Evolutionary conservation across 2,888 invertebrate species (phyloP), one percentile per base, ranked within the genome.

Genomic region (Junonia oenone): DNA sequence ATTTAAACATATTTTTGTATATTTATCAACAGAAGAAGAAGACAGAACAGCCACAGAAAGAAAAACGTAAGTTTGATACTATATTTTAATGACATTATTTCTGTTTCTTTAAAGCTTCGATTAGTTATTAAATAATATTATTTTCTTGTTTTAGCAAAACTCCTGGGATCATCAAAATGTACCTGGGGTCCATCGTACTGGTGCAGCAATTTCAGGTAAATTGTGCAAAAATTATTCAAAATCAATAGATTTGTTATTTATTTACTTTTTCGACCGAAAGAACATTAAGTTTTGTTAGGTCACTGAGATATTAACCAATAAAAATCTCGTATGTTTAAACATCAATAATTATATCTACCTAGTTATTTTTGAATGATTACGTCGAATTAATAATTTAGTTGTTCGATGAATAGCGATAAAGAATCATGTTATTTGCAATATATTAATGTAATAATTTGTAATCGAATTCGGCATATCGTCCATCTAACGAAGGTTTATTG

Each of bases 21-120:
- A 51, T 59, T 61, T 65, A 58, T 59, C 69, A 61, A 38, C 73
- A 81, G 77, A 75, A 75, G 64, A 75, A 75, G 68, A 71, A 71
- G 55, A 9, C 67, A 3, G 46, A 49, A 4, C 64, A 66, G 37
- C 59, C 43, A 2, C 1, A 59, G 11, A 73, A 72, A 56, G 66
- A 69, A 6, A 79, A 76, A 63, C 68, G 83, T 83, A 69, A 73
- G 76, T 56, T 51, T 60, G 11, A 29, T 8, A 0, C 8, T 29
- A 60, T 72, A 66, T 48, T 27, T 11, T 22, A 13, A 35, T 35
- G n/a, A n/a, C n/a, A n/a, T n/a, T n/a, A n/a, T n/a, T n/a, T n/a
- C n/a, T n/a, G 11, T 6, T 11, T 29, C 6, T 8, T 29, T 8
- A 8, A 33, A 33, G 2, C 3, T 29, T 11, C 29, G 29, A 29